These are phyloP conservation scores for Samia ricini DNA, from an alignment of 1,140 invertebrate species.

Conservation along the genomic window DNA sequence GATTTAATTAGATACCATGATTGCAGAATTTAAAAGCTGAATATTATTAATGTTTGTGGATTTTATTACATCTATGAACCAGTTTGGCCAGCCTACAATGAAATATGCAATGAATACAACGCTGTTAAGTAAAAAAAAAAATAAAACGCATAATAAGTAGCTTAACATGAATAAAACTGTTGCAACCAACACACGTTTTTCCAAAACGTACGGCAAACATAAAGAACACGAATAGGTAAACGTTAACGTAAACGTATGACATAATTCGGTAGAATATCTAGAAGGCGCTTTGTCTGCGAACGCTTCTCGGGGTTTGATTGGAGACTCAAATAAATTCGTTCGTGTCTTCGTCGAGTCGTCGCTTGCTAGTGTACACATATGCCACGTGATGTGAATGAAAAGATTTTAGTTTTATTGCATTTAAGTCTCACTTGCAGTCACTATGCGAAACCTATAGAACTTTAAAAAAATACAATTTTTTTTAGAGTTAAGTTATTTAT, in stretches of 20 bases:
- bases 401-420: constrained; percentile 10
- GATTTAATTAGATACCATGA: too few species aligned
- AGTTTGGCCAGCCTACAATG: too few species aligned
- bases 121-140: not conserved
- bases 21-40: too few species aligned
- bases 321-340: constrained; percentile 56
- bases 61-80: too few species aligned
- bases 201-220: not conserved
- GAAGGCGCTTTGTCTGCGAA: constrained; percentile 54
- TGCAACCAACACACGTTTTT: not conserved
- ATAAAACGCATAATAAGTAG: not conserved
- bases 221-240: not conserved
- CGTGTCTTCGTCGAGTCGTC: constrained; percentile 27
- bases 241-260: not conserved
- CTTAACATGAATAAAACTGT: not conserved
- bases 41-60: too few species aligned
- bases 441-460: not conserved
- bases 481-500: too few species aligned
- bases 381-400: constrained; percentile 46
- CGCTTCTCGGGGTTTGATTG: constrained; percentile 49
- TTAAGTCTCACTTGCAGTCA: constrained; percentile 1
- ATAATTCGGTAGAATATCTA: constrained; percentile 24
- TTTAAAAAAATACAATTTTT: too few species aligned
- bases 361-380: constrained; percentile 34
- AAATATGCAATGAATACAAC: not conserved